Percentiles rank a stretch among this genome's conserved stretches.
Evolutionary conservation across 2,113 vertebrate species (phyloP).

Genomic region (Hypanus sabinus): DNA sequence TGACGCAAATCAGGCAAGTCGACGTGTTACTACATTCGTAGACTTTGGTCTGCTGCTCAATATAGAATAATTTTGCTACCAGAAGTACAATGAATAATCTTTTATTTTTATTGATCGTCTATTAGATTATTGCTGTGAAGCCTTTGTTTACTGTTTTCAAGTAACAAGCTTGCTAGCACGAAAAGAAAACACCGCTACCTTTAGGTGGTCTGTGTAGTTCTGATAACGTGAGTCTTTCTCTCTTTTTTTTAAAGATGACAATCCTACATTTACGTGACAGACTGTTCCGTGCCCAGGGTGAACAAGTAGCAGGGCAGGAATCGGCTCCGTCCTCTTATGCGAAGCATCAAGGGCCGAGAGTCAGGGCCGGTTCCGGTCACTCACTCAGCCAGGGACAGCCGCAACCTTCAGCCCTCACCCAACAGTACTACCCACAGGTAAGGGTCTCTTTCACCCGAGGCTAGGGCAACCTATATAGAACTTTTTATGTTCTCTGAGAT

Average conservation of each 20-base stretch:
- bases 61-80: not conserved
- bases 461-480: not conserved
- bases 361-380: slow-evolving; percentile 45
- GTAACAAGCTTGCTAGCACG: not conserved
- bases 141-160: not conserved
- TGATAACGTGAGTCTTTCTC: not conserved
- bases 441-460: slow-evolving; percentile 29
- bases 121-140: not conserved
- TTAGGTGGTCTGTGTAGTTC: not conserved
- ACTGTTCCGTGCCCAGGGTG: slow-evolving; percentile 75
- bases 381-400: slow-evolving; percentile 50
- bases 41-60: not conserved
- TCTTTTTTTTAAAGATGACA: slow-evolving; percentile 53
- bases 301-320: slow-evolving; percentile 50
- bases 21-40: not conserved
- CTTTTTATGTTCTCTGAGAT: not conserved
- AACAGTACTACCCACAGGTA: slow-evolving; percentile 68
- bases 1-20: slow-evolving; percentile 65
- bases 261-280: slow-evolving; percentile 76
- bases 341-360: slow-evolving; percentile 47
- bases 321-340: slow-evolving; percentile 39
- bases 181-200: not conserved
- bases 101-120: not conserved
- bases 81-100: not conserved
- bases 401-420: slow-evolving; percentile 47